phyloP scores from a whole-genome alignment of 2,113 vertebrate genomes.

The Hypanus sabinus region DNA sequence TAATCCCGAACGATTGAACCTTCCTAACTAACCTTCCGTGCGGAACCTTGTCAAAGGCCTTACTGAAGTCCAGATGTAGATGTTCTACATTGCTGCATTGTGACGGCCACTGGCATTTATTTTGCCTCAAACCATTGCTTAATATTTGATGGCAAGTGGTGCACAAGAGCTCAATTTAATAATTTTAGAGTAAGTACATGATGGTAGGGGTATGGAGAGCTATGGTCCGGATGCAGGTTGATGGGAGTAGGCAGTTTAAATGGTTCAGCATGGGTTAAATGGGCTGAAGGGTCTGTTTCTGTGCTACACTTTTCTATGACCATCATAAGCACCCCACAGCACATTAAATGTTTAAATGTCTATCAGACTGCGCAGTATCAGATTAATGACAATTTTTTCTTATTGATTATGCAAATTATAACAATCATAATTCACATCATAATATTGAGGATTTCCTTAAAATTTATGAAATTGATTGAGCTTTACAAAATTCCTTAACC shows the following conservation, averaged over 20 bases:
- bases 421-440: not conserved
- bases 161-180: too few species aligned
- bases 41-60: too few species aligned
- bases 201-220: too few species aligned
- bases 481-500: not conserved
- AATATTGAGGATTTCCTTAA: not conserved
- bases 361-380: not conserved
- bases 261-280: too few species aligned
- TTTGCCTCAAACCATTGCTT: not conserved
- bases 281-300: too few species aligned
- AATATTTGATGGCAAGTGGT: not conserved
- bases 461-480: not conserved
- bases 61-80: too few species aligned
- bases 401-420: not conserved
- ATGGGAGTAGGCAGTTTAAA: too few species aligned
- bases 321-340: not conserved
- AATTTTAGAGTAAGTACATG: too few species aligned
- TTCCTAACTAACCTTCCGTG: too few species aligned
- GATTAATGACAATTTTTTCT: not conserved
- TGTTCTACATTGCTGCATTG: not conserved
- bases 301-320: too few species aligned
- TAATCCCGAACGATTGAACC: too few species aligned
- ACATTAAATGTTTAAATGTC: not conserved
- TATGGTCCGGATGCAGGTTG: too few species aligned
- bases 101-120: not conserved